Evolutionary conservation across 2,113 vertebrate genomes (phyloP).

Genomic region (Alosa alosa): DNA sequence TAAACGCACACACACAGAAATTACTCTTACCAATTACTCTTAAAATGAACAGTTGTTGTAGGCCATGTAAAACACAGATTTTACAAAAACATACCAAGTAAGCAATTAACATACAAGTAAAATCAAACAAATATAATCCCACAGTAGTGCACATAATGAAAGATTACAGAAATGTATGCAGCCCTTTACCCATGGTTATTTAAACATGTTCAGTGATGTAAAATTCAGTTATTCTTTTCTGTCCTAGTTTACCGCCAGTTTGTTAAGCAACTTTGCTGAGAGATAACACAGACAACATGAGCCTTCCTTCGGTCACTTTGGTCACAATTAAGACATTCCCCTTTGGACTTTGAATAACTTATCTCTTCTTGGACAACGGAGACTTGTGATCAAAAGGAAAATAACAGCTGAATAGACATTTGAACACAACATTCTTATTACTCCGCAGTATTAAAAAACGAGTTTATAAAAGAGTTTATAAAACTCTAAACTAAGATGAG

Average conservation of each 20-base stretch:
- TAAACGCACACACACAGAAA: neutral
- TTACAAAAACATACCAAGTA: neutral
- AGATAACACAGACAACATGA: neutral
- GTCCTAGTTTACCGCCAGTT: neutral
- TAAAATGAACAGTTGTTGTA: neutral
- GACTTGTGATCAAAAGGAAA: constrained; percentile 39
- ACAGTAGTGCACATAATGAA: neutral
- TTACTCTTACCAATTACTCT: neutral
- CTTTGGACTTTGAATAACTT: constrained; percentile 48
- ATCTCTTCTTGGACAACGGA: constrained; percentile 28
- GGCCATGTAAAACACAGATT: neutral
- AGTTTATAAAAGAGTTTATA: too few relatives aligned
- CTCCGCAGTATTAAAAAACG: neutral
- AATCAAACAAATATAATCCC: neutral
- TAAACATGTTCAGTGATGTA: neutral
- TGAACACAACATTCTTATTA: neutral
- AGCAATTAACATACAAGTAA: neutral
- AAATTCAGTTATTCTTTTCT: neutral
- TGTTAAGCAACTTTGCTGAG: neutral
- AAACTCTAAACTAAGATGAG: neutral
- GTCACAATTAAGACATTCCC: neutral
- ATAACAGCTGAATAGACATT: neutral
- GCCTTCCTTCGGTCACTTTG: neutral
- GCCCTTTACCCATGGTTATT: neutral
- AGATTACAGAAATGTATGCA: neutral